phyloP scores from a whole-genome alignment of 64 coral and sea anemone species.

The Montipora sp. region DNA sequence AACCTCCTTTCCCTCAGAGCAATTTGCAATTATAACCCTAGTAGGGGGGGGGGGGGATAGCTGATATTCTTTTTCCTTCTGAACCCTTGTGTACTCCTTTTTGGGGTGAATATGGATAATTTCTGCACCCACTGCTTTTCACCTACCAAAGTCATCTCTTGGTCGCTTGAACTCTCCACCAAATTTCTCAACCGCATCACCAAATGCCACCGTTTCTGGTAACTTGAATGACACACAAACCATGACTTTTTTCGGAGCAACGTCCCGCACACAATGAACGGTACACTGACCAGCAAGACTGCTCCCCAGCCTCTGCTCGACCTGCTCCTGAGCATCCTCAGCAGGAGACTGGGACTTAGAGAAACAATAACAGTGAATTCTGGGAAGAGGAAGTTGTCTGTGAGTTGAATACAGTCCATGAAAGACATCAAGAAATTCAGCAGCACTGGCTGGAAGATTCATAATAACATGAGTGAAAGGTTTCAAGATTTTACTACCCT shows the following conservation, averaged over 20 bases:
- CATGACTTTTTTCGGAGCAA: constrained; percentile 96
- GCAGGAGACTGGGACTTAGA: constrained; percentile 76
- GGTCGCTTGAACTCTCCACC: background rate
- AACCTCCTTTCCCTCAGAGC: no score
- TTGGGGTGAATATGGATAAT: background rate
- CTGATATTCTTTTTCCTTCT: no score
- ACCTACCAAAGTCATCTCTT: constrained; percentile 10
- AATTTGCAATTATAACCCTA: no score
- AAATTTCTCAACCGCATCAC: background rate
- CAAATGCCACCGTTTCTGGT: constrained; percentile 73
- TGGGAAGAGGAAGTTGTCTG: constrained; percentile 44
- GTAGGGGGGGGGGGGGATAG: no score
- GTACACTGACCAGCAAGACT: constrained; percentile 36
- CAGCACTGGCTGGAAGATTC: constrained; percentile 98
- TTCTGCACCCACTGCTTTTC: background rate
- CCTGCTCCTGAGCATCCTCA: constrained; percentile 74
- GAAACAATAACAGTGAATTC: constrained; percentile 96
- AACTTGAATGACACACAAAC: constrained; percentile 94
- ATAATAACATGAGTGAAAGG: constrained; percentile 91
- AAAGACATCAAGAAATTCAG: constrained; percentile 91
- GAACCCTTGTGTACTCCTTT: no score
- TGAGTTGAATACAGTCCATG: constrained; percentile 60
- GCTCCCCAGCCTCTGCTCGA: constrained; percentile 65
- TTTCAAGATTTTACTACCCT: background rate
- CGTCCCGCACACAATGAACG: constrained; percentile 83